Evolutionary conservation across 2,113 vertebrate genomes (phyloP).

Genomic region (Oreochromis spilurus): DNA sequence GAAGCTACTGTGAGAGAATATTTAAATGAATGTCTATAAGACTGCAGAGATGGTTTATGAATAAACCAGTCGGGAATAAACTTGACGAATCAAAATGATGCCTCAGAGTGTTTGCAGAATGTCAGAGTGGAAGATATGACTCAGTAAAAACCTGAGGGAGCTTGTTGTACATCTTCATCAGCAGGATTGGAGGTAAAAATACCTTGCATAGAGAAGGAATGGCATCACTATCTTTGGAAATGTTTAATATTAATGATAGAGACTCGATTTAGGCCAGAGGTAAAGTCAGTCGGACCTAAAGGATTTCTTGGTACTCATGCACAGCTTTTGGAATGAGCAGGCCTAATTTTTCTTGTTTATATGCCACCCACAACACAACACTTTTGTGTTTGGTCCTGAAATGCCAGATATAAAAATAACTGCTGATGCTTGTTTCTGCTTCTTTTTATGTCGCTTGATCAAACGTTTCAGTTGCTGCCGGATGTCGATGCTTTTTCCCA

Average conservation of each 20-base stretch:
- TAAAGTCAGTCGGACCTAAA: not conserved
- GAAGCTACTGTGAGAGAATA: not conserved
- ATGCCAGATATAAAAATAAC: not conserved
- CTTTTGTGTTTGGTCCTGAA: not conserved
- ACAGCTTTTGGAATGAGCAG: not conserved
- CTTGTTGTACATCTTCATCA: not conserved
- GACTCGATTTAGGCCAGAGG: not conserved
- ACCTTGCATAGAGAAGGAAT: not conserved
- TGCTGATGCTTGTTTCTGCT: not conserved
- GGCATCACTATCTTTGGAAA: not conserved
- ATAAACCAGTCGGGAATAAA: not conserved
- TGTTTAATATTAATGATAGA: not conserved
- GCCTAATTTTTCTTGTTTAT: not conserved
- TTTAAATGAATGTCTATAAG: not conserved
- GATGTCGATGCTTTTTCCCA: not conserved
- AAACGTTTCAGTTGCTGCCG: not conserved
- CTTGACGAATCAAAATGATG: not conserved
- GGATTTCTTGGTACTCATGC: not conserved
- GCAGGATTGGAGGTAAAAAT: not conserved
- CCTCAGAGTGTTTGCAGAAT: constrained; percentile 9
- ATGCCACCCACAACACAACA: not conserved
- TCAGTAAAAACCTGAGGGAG: not conserved
- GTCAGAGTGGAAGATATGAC: constrained; percentile 14
- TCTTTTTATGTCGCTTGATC: not conserved
- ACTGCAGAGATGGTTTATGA: not conserved